Evolutionary conservation across 1,140 invertebrate genomes (phyloP), one percentile per base, ranked within the genome.

Genomic region (Muscidifurax raptorellus): DNA sequence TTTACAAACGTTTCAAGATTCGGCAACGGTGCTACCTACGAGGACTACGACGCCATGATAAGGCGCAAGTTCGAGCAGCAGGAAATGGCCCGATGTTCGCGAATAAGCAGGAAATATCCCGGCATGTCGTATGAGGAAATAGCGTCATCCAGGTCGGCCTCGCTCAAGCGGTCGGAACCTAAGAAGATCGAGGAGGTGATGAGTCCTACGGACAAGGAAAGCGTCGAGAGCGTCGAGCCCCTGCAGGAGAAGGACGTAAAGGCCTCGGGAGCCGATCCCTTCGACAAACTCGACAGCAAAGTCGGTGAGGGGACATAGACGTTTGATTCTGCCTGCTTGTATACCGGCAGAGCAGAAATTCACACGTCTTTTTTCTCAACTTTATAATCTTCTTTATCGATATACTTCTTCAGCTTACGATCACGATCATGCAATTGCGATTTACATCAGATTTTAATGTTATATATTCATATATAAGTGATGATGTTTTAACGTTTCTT

Each of bases 231-330:
- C 71, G 90, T 92, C 82, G 93, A 92, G 85, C 93, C 92, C 0
- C 85, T 92, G 25, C 88, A 93, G 47, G 93, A 93, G 30, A 91
- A 92, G 64, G 93, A 94, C 82, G 89, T 93, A 47, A 93, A 92
- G 83, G 93, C 94, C 2, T 93, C 91, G 44, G 94, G 93, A 22
- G 93, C 92, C 0, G 94, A 94, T 88, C 94, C 93, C 27, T 94
- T 93, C 47, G 94, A 94, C 25, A 94, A 94, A 90, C 89, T 94
- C 5, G 92, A 93, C 86, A 92, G 92, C 78, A 94, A 91, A 90
- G 90, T 89, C 84, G 93, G 94, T 94, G 85, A 92, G 90, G 76
- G 74, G 10, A 28, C 9, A 79, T 82, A 36, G 22, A 18, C 7
- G 77, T 84, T 79, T 0, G 28, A 66, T 82, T 82, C 25, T 25